These are phyloP conservation scores for Leptarthrus brevirostris DNA, from an alignment of 2,888 invertebrate genomes.

Conservation along the genomic window DNA sequence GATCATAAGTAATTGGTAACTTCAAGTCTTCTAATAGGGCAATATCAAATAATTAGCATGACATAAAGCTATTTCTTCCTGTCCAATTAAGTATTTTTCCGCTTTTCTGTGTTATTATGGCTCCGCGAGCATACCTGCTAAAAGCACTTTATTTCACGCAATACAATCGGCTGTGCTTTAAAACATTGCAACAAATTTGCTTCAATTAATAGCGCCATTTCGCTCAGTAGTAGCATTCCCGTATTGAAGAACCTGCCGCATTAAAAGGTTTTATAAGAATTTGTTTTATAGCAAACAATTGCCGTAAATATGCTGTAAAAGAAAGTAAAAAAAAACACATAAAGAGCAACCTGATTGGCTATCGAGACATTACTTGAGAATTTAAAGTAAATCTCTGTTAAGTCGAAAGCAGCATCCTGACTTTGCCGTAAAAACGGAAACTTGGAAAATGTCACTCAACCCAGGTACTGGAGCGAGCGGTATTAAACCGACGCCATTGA, in stretches of 20 bases:
- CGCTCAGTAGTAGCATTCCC: no score
- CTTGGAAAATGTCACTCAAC: background rate
- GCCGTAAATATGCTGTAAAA: conserved; percentile 12
- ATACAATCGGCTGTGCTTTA: no score
- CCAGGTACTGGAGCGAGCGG: background rate
- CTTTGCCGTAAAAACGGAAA: background rate
- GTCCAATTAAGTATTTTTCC: no score
- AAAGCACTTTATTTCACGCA: no score
- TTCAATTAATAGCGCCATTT: no score
- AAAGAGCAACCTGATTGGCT: background rate
- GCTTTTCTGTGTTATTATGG: no score
- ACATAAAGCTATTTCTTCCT: no score
- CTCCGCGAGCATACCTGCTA: no score
- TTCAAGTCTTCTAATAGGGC: no score
- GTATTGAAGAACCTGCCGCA: background rate
- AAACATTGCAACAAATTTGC: no score
- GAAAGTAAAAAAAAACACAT: background rate
- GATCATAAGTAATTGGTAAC: no score
- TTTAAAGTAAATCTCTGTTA: conserved; percentile 18
- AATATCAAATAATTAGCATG: no score
- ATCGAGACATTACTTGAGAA: background rate
- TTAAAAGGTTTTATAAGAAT: conserved; percentile 24
- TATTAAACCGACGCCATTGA: conserved; percentile 3
- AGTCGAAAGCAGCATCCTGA: background rate
- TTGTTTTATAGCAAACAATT: conserved; percentile 19